A percentile compares a stretch with the other conserved stretches of the same genome.
These are phyloP conservation scores for Moxostoma hubbsi DNA, from an alignment of 2,797 vertebrate species.

Conservation along the genomic window DNA sequence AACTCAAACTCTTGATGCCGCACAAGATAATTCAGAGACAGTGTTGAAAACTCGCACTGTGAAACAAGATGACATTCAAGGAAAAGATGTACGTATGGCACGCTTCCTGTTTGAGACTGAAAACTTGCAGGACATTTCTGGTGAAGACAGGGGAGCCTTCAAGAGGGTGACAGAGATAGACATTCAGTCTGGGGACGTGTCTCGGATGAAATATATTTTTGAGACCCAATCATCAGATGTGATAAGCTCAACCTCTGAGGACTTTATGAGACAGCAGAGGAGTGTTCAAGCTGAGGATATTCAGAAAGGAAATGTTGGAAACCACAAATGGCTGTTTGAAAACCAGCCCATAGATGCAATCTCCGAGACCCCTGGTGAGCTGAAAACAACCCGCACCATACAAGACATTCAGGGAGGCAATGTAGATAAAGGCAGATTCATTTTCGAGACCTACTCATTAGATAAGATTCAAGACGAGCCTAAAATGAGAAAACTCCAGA, in stretches of 20 bases:
- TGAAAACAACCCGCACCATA: conserved; percentile 73
- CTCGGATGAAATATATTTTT: conserved; percentile 89
- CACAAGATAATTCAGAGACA: conserved; percentile 80
- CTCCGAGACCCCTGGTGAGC: conserved; percentile 73
- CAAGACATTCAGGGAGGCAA: conserved; percentile 87
- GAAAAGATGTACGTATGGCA: conserved; percentile 86
- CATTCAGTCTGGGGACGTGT: conserved; percentile 88
- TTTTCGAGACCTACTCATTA: conserved; percentile 89
- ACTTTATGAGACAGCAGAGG: conserved; percentile 83
- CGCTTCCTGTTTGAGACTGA: conserved; percentile 92
- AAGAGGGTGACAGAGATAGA: conserved; percentile 84
- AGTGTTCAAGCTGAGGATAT: conserved; percentile 83
- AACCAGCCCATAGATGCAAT: conserved; percentile 86
- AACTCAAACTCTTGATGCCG: conserved; percentile 85
- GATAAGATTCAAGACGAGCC: conserved; percentile 85
- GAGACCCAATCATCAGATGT: conserved; percentile 88
- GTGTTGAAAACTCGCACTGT: conserved; percentile 79
- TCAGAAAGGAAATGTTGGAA: conserved; percentile 88
- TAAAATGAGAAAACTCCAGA: conserved; percentile 68
- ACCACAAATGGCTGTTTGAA: conserved; percentile 91
- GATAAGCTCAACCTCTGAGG: conserved; percentile 85
- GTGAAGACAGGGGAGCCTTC: conserved; percentile 76
- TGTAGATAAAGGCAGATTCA: conserved; percentile 86
- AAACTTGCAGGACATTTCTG: conserved; percentile 83
- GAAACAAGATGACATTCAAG: conserved; percentile 84